Percentiles rank a stretch among this genome's conserved stretches.
phyloP scores from a whole-genome alignment of 2,888 invertebrate species.

The Lypha dubia region DNA sequence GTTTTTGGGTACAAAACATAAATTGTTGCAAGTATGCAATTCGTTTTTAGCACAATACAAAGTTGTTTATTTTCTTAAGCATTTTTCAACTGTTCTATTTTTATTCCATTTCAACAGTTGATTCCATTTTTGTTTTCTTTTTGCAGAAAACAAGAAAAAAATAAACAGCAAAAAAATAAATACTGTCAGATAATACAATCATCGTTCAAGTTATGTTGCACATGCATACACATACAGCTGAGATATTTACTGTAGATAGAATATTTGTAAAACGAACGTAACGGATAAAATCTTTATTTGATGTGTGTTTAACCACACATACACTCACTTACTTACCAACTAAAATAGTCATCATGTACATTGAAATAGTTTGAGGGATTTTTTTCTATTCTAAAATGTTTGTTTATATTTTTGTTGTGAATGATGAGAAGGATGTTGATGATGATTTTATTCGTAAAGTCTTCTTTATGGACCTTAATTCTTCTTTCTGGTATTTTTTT shows the following conservation, averaged over 20 bases:
- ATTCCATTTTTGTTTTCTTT: neutral
- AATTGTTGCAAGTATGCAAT: neutral
- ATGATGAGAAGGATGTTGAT: neutral
- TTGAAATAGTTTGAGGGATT: slow-evolving; percentile 5
- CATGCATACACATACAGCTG: neutral
- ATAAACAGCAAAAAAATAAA: neutral
- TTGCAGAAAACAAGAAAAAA: neutral
- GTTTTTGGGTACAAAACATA: neutral
- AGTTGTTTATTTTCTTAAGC: neutral
- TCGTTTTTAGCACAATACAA: neutral
- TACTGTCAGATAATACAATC: neutral
- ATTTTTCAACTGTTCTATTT: neutral
- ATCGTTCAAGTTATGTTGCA: neutral
- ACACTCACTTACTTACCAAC: neutral
- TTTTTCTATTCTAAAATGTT: neutral
- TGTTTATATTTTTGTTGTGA: slow-evolving; percentile 2
- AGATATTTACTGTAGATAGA: neutral
- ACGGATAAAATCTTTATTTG: slow-evolving; percentile 7
- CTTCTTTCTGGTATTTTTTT: neutral
- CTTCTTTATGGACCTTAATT: slow-evolving; percentile 3
- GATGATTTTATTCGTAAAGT: neutral
- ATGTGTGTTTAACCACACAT: slow-evolving; percentile 2
- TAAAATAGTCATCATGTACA: neutral
- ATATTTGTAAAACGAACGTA: neutral
- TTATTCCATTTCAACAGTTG: neutral